Conservation (phyloP, 2,888 invertebrate species). For the Drosophila mercatorum region DNA sequence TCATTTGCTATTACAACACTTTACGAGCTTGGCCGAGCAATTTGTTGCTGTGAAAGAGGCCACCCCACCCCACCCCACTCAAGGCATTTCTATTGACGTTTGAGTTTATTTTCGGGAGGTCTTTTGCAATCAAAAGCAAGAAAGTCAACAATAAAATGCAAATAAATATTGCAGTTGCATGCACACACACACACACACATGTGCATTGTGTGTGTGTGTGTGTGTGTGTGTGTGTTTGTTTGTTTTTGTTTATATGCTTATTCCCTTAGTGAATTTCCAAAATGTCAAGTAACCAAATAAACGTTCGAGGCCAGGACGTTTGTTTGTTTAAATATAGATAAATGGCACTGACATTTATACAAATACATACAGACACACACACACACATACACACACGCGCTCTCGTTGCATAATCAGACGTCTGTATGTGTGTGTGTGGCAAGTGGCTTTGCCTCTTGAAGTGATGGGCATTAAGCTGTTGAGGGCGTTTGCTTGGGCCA, state of each 20-base stretch:
- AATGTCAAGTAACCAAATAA: constrained; percentile 76
- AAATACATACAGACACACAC: constrained; percentile 27
- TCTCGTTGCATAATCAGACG: constrained; percentile 46
- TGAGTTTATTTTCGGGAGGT: constrained; percentile 39
- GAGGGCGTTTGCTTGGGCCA: constrained; percentile 51
- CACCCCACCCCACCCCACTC: no score
- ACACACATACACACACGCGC: constrained; percentile 13
- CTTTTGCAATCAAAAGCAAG: constrained; percentile 65
- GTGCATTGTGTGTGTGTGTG: constrained; percentile 10
- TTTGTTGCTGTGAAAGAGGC: constrained; percentile 35
- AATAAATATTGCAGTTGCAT: constrained; percentile 62
- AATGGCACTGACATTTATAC: constrained; percentile 69
- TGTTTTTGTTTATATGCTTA: constrained; percentile 34
- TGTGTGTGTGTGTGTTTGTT: constrained; percentile 6
- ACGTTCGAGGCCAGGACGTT: constrained; percentile 59
- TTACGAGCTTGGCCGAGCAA: constrained; percentile 53
- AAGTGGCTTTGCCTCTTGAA: constrained; percentile 8
- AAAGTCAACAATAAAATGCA: constrained; percentile 70
- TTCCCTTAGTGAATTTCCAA: constrained; percentile 59
- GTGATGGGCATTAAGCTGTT: constrained; percentile 62
- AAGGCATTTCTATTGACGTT: constrained; percentile 39
- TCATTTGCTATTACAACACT: constrained; percentile 73
- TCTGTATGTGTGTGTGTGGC: constrained; percentile 6
- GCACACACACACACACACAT: constrained; percentile 12
- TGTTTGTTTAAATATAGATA: constrained; percentile 77